phyloP scores from a whole-genome alignment of 2,797 vertebrate species.

The Linurgus olivaceus region DNA sequence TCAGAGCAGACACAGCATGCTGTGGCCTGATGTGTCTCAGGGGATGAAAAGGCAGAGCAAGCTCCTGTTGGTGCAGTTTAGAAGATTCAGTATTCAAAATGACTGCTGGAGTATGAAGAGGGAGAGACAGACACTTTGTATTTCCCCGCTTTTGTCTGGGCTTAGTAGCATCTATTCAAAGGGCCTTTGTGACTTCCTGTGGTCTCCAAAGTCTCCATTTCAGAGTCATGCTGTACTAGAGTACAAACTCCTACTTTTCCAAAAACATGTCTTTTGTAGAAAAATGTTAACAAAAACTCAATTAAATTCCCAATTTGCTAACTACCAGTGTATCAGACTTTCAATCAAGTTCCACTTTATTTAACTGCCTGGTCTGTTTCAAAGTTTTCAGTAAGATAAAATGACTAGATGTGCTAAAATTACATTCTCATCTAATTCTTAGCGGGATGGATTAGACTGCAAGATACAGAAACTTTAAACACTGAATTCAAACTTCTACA shows the following conservation, averaged over 20 bases:
- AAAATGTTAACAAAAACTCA: neutral
- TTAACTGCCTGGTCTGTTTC: neutral
- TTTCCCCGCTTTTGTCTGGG: neutral
- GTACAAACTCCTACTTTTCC: neutral
- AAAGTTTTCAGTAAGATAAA: slow-evolving; percentile 18
- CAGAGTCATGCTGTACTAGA: neutral
- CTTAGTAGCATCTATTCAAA: neutral
- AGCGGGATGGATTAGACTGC: neutral
- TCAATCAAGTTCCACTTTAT: neutral
- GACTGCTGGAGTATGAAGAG: neutral
- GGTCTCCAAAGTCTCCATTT: neutral
- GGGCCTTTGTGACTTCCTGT: rapidly evolving
- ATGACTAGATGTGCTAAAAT: neutral
- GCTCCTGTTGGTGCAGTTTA: neutral
- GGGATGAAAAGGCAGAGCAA: neutral
- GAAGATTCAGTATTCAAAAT: neutral
- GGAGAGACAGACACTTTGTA: neutral
- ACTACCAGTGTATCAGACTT: neutral
- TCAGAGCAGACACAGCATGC: neutral
- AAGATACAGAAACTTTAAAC: slow-evolving; percentile 19
- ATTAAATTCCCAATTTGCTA: slow-evolving; percentile 29
- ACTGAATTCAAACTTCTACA: neutral
- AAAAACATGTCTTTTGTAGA: neutral
- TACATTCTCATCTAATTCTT: slow-evolving; percentile 16
- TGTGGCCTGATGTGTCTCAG: neutral